Base-by-base conservation (phyloP, 2,113 vertebrate genomes). In the Boleophthalmus pectinirostris region DNA sequence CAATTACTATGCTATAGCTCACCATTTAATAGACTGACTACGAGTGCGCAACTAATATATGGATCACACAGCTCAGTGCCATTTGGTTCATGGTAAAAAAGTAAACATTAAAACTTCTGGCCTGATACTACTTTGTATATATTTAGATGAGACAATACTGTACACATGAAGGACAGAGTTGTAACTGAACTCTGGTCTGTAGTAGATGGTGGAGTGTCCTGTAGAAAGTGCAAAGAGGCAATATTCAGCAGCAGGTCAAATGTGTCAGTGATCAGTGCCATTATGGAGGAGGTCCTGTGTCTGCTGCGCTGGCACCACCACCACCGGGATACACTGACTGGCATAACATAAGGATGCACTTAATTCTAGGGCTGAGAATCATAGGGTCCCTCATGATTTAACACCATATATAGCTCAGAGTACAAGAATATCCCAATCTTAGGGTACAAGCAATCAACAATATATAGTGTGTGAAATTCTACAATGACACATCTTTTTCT, bases 291-390 rank as follows among this genome's bases (percentile, higher is more conserved):
- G 82, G 78, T 80, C 88, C 61, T 43, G 65, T 71, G 70, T 80
- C 80, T 90, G 89, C 91, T 90, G 90, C 5, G 75, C 82, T 84
- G 83, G 86, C 83, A 84, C 70, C 68, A 71, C 79, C 79, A 72
- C 38, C 10, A 43, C 38, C 38, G 38, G 38, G 38, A 38, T 38
- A 38, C 38, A 38, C 75, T 80, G 82, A 54, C 20, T 18, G 51
- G 51, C 20, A 25, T 25, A 25, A 5, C 23, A 58, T 23, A 58
- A 57, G 57, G 24, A 60, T 15, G 12, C 56, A 24, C 56, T 43
- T 43, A 43, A 43, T 8, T 9, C 7, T 10, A 43, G 7, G 38
- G 38, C 38, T 9, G 38, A 9, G 38, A 43, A 10, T 43, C 38
- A 43, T 1, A 11, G 38, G 38, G 38, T 10, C 9, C 8, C 38